Evolutionary conservation across 2,797 vertebrate species (phyloP), one percentile per base, ranked within the genome.

Genomic region (Protonibea diacanthus): DNA sequence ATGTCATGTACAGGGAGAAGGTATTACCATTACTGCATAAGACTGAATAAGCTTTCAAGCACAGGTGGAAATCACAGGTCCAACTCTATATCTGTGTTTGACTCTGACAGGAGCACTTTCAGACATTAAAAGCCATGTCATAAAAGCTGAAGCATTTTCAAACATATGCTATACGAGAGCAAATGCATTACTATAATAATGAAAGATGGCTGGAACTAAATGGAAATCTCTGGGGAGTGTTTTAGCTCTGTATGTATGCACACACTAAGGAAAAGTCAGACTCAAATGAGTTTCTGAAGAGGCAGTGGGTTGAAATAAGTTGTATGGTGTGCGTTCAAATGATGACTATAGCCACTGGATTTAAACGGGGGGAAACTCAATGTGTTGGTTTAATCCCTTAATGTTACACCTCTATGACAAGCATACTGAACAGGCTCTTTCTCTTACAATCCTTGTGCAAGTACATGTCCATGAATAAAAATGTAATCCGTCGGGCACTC

Each of bases 381-480:
- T 79, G 74, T 74, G 74, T 83, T 76, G 57, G 72, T 79, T 86
- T 81, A 82, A 86, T 84, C 52, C 49, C 27, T 71, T 82, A 75
- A 83, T 72, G 57, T 80, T 13, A 18, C 33, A 25, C 25, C 70
- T 70, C 61, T 80, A 55, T 83, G 71, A 84, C 62, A 48, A 68
- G 78, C 70, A 76, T 74, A 66, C 40, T 1, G 44, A 86, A 64
- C 49, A 77, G 58, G 15, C 52, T 82, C 23, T 40, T 66, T 71
- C 33, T 15, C 53, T 63, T 52, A 38, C 2, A 66, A 27, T 74
- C 51, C 52, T 45, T 48, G 11, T 64, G 57, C 14, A 20, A 58
- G 51, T 58, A 51, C 74, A 80, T 38, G 79, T 18, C 61, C 48
- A 51, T 83, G 82, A 84, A 88, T 89, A 76, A 68, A 79, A 85